Percentiles rank a stretch among this genome's conserved stretches.
Evolutionary conservation across 2,888 invertebrate species (phyloP).

Genomic region (Cantharis rufa): DNA sequence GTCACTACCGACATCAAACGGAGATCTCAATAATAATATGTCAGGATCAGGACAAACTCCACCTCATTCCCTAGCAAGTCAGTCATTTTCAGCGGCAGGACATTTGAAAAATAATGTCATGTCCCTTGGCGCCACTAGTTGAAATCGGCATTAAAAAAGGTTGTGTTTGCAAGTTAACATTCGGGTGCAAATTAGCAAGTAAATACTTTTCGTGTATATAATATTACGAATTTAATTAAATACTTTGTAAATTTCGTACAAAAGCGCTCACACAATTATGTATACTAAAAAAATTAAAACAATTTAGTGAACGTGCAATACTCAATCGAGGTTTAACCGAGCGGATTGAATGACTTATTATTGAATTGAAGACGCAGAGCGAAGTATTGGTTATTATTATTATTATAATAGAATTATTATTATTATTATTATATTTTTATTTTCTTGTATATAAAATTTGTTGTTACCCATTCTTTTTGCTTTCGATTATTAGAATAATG

Average conservation of each 20-base stretch:
- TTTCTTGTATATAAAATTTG: neutral
- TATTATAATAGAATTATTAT: neutral
- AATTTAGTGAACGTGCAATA: constrained; percentile 26
- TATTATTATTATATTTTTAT: neutral
- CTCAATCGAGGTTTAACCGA: constrained; percentile 22
- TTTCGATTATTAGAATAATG: neutral
- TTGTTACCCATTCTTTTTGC: neutral
- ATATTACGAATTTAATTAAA: constrained; percentile 7
- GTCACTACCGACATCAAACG: constrained; percentile 54
- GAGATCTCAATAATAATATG: constrained; percentile 74
- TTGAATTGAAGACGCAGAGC: constrained; percentile 18
- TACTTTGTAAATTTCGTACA: constrained; percentile 7
- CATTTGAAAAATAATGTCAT: constrained; percentile 55
- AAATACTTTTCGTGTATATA: constrained; percentile 25
- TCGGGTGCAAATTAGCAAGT: constrained; percentile 10
- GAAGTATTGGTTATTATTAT: constrained; percentile 11
- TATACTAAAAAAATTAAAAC: constrained; percentile 13
- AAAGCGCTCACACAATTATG: constrained; percentile 16
- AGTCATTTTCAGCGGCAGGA: constrained; percentile 60
- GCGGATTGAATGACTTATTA: constrained; percentile 3
- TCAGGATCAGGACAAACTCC: constrained; percentile 57
- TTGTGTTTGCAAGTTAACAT: constrained; percentile 2
- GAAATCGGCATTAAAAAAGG: constrained; percentile 55
- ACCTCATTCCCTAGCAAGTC: constrained; percentile 52
- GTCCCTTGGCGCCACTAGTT: constrained; percentile 67